phyloP scores from a whole-genome alignment of 1,140 invertebrate species.

The Drosophila saltans region DNA sequence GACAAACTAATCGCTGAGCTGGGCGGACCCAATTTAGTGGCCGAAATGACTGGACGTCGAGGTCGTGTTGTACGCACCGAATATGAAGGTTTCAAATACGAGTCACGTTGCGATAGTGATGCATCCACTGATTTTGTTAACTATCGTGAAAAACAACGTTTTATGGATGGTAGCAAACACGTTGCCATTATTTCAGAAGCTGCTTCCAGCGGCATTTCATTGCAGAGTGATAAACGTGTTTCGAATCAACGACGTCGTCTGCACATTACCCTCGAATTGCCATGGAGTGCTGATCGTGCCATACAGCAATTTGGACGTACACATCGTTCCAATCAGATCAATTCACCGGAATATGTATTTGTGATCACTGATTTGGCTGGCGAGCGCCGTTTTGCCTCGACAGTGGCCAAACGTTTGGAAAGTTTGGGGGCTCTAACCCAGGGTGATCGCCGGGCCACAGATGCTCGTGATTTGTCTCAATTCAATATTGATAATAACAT shows the following conservation, averaged over 20 bases:
- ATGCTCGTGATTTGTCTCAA: conserved; percentile 96
- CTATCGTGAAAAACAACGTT: conserved; percentile 92
- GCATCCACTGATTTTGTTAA: conserved; percentile 97
- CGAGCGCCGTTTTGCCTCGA: conserved; percentile 96
- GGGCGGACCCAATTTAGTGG: conserved; percentile 95
- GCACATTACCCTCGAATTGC: conserved; percentile 98
- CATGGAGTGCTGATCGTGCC: conserved; percentile 99
- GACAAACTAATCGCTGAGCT: conserved; percentile 99
- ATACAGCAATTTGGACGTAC: conserved; percentile 98
- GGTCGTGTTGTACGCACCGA: conserved; percentile 96
- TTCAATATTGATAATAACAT: conserved; percentile 99
- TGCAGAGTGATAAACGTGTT: conserved; percentile 95
- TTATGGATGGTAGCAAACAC: conserved; percentile 99
- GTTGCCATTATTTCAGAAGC: conserved; percentile 99
- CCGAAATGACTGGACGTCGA: conserved; percentile 99
- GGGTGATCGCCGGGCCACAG: conserved; percentile 97
- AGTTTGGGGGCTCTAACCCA: conserved; percentile 98
- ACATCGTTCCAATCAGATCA: conserved; percentile 92
- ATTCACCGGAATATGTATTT: conserved; percentile 99
- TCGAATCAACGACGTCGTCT: conserved; percentile 95
- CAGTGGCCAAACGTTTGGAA: conserved; percentile 97
- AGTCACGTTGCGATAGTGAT: conserved; percentile 95
- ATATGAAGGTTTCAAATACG: conserved; percentile 93
- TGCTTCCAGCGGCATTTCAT: conserved; percentile 97
- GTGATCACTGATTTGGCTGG: conserved; percentile 99